These are phyloP conservation scores for Cyclophora albipunctata DNA, from an alignment of 2,888 invertebrate genomes.

Conservation along the genomic window DNA sequence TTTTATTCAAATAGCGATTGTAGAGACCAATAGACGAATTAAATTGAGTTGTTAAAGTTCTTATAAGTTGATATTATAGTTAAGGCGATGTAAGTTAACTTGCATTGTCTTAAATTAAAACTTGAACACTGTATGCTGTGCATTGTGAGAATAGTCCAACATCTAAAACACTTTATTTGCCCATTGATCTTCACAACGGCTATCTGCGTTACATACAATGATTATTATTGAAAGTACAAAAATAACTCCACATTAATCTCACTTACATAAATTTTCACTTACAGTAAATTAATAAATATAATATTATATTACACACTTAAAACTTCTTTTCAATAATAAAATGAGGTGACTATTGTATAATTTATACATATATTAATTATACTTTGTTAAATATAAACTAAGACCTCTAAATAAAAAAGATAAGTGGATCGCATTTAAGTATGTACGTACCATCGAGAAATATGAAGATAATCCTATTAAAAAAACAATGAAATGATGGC, in stretches of 20 bases:
- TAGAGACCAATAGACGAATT: slow-evolving; percentile 1
- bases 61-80: no score
- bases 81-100: no score
- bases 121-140: no score
- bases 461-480: no score
- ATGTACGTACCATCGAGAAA: no score
- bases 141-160: background rate
- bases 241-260: slow-evolving; percentile 65
- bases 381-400: no score
- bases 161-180: background rate
- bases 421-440: no score
- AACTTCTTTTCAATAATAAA: slow-evolving; percentile 12
- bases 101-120: no score
- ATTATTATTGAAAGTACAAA: slow-evolving; percentile 43
- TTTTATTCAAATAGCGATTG: slow-evolving; percentile 10
- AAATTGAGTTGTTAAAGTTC: no score
- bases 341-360: background rate
- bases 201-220: slow-evolving; percentile 9
- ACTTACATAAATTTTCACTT: slow-evolving; percentile 51
- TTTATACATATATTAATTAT: background rate
- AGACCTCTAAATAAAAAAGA: no score
- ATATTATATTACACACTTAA: slow-evolving; percentile 9
- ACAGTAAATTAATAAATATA: slow-evolving; percentile 27
- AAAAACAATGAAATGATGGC: no score
- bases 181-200: slow-evolving; percentile 2